Base-by-base conservation (phyloP, 2,888 invertebrate genomes). In the Arge pagana region DNA sequence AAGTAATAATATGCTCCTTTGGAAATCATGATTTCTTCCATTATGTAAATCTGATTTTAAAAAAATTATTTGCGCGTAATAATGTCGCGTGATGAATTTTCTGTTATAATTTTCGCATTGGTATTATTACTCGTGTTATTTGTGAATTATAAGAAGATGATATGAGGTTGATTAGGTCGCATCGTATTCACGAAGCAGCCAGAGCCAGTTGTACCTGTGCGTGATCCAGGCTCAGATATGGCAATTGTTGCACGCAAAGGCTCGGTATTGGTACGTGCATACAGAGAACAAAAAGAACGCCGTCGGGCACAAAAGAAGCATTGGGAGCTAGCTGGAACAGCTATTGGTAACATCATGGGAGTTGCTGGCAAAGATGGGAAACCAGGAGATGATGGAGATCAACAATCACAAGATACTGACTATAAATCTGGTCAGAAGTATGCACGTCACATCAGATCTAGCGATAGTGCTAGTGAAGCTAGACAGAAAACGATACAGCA, bases 111-210 rank as follows among this genome's bases (percentile, higher is more conserved):
- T n/a, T n/a, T n/a, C n/a, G n/a, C n/a, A n/a, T n/a, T n/a, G n/a
- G n/a, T n/a, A n/a, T n/a, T n/a, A n/a, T n/a, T n/a, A n/a, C n/a
- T n/a, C n/a, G n/a, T n/a, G n/a, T n/a, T n/a, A n/a, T n/a, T n/a
- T n/a, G n/a, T n/a, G n/a, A n/a, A n/a, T 19, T 23, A 10, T 7
- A n/a, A 26, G 7, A 18, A 39, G 23, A 50, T 41, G 41, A 39
- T 41, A 50, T 41, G 24, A 16, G 16, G 6, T 40, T 50, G 10
- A 41, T 55, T 53, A 72, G 71, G 74, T 0, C 83, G 99, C 50
- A 98, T 99, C 62, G 96, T 98, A 0, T 99, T 99, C 77, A 99
- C 99, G 0, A 99, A 98, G 70, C 98, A 99, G 75, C 96, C 96
- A 0, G 97, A 98, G 71, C 98, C 98, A 1, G 95, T 99, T n/a